A percentile compares a stretch with the other conserved stretches of the same genome.
Evolutionary conservation across 1,140 invertebrate species (phyloP).

Genomic region (Rhyacophila brunnea): DNA sequence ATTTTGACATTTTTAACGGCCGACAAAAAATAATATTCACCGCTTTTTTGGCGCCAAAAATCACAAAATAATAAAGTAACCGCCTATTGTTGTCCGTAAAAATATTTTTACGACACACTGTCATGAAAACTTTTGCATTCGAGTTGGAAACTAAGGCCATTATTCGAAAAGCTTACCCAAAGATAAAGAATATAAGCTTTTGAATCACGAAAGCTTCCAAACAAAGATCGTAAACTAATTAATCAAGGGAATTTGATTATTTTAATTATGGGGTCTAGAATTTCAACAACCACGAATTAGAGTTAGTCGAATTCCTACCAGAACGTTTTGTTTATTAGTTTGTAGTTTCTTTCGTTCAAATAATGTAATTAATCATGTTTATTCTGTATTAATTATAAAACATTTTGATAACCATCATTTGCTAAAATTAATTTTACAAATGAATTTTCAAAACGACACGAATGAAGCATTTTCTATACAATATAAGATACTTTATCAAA

Average conservation of each 20-base stretch:
- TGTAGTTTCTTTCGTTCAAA: too few species aligned
- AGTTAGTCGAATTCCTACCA: neutral
- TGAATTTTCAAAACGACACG: too few species aligned
- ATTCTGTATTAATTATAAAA: too few species aligned
- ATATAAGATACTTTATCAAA: too few species aligned
- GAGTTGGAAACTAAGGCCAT: neutral
- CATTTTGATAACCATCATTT: too few species aligned
- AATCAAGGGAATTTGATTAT: conserved; percentile 31
- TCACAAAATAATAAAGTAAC: conserved; percentile 5
- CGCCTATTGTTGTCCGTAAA: conserved; percentile 8
- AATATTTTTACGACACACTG: conserved; percentile 23
- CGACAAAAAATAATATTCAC: neutral
- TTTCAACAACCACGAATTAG: conserved; percentile 27
- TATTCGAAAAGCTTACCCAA: conserved; percentile 10
- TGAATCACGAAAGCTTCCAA: conserved; percentile 31
- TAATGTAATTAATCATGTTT: too few species aligned
- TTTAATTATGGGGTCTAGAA: conserved; percentile 32
- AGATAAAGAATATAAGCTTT: neutral
- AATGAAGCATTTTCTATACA: too few species aligned
- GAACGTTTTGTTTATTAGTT: too few species aligned
- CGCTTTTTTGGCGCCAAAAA: neutral
- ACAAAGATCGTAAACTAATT: conserved; percentile 25
- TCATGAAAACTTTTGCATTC: conserved; percentile 20
- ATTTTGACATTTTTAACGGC: too few species aligned
- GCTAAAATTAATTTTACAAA: too few species aligned